A percentile compares a stretch with the other conserved stretches of the same genome.
Evolutionary conservation across 2,797 vertebrate species (phyloP).

Genomic region (Phrynocephalus guinanensis): DNA sequence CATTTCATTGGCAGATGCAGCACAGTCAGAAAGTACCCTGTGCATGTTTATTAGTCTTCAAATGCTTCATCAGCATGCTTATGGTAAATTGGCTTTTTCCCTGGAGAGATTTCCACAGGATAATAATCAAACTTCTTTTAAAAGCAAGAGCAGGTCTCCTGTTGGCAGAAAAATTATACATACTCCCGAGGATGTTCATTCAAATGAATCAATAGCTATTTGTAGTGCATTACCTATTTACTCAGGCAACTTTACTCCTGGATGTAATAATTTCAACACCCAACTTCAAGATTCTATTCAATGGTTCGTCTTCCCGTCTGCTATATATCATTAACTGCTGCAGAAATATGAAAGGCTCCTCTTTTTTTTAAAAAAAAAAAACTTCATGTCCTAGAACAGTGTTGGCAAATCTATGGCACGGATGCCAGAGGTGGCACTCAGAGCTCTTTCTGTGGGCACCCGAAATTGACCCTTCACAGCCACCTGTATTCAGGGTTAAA

Average conservation of each 20-base stretch:
- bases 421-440: too few species aligned
- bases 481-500: too few species aligned
- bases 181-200: neutral
- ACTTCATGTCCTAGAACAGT: too few species aligned
- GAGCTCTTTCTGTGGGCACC: too few species aligned
- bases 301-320: neutral
- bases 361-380: too few species aligned
- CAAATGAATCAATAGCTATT: neutral
- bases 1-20: conserved; percentile 20
- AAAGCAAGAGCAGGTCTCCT: neutral
- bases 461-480: too few species aligned
- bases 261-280: neutral
- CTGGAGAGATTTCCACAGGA: conserved; percentile 23
- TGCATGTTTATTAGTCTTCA: conserved; percentile 44
- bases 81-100: conserved; percentile 55
- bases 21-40: conserved; percentile 23
- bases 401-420: too few species aligned
- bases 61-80: conserved; percentile 41
- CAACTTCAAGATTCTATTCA: neutral
- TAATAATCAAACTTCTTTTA: conserved; percentile 6
- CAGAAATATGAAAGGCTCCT: too few species aligned
- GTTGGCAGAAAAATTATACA: conserved; percentile 5
- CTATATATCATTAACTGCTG: neutral
- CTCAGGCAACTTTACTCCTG: neutral
- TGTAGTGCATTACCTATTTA: neutral